Evolutionary conservation across 2,113 vertebrate species (phyloP), one percentile per base, ranked within the genome.

Genomic region (Apus apus): DNA sequence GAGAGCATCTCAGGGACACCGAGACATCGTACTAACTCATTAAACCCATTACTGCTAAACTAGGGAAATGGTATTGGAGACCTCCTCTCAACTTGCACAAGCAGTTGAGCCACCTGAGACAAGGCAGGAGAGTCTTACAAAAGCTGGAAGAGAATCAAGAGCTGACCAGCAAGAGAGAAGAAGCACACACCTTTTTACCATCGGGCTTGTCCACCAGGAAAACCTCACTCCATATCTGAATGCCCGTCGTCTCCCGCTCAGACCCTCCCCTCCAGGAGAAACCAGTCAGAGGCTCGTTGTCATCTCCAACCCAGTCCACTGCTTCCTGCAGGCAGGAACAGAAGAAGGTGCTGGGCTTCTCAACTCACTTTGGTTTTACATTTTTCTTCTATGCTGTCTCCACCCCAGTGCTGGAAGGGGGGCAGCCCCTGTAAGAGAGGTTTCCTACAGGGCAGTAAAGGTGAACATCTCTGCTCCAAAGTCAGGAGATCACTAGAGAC

Each of bases 191-290:
- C 98, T 99, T 99, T 89, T 97, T 98, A 34, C 99, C 99, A 43
- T 99, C 98, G 0, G 99, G 99, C 80, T 99, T 99, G 97, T 99
- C 98, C 97, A 99, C 98, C 86, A 99, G 98, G 94, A 99, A 99
- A 81, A 99, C 93, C 87, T 99, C 99, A 1, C 99, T 99, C 99
- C 99, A 99, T 71, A 99, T 99, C 97, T 99, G 99, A 84, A 99
- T 99, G 82, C 99, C 99, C 0, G 99, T 99, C 5, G 99, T 99
- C 96, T 99, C 99, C 85, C 99, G 96, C 96, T 99, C 99, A 1
- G 99, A 99, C 4, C 99, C 99, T 8, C 99, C 99, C 94, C 99
- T 98, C 99, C 99, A 99, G 62, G 99, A 99, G 97, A 99, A 99
- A 25, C 99, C 99, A 3, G 99, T 99, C 97, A 99, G 96, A 3